Evolutionary conservation across 2,113 vertebrate genomes (phyloP).

Genomic region (Sturnus vulgaris): DNA sequence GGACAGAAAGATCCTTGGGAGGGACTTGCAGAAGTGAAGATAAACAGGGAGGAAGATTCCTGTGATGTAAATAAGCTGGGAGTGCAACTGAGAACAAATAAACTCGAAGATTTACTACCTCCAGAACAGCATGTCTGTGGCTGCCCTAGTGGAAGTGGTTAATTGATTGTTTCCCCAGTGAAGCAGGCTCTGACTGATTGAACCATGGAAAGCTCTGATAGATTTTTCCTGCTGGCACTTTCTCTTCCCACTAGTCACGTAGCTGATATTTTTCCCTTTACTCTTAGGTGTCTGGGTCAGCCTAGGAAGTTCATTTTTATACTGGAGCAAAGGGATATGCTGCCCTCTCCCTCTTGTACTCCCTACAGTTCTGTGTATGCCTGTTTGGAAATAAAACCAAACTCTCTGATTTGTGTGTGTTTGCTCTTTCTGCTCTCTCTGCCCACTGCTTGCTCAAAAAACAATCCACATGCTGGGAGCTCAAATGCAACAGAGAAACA

Average conservation of each 20-base stretch:
- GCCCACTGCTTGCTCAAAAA: neutral
- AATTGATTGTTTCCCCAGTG: conserved; percentile 46
- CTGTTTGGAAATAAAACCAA: neutral
- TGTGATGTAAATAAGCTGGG: neutral
- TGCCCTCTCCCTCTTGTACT: neutral
- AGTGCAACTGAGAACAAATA: neutral
- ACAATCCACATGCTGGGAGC: neutral
- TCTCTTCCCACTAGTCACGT: conserved; percentile 23
- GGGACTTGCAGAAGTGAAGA: neutral
- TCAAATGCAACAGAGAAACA: neutral
- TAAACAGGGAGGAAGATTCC: neutral
- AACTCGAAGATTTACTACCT: conserved; percentile 21
- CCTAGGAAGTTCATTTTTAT: neutral
- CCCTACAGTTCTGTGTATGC: neutral
- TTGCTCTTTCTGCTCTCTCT: neutral
- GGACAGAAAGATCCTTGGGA: neutral
- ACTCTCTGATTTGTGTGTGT: neutral
- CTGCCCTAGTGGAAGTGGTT: conserved; percentile 31
- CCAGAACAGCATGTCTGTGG: neutral
- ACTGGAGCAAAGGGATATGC: neutral
- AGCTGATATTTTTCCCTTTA: conserved; percentile 15
- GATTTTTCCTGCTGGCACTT: conserved; percentile 51
- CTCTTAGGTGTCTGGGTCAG: neutral
- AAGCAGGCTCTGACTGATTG: conserved; percentile 32
- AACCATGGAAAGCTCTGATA: conserved; percentile 52